phyloP scores from a whole-genome alignment of 2,888 invertebrate genomes.

The Limnephilus auricula region DNA sequence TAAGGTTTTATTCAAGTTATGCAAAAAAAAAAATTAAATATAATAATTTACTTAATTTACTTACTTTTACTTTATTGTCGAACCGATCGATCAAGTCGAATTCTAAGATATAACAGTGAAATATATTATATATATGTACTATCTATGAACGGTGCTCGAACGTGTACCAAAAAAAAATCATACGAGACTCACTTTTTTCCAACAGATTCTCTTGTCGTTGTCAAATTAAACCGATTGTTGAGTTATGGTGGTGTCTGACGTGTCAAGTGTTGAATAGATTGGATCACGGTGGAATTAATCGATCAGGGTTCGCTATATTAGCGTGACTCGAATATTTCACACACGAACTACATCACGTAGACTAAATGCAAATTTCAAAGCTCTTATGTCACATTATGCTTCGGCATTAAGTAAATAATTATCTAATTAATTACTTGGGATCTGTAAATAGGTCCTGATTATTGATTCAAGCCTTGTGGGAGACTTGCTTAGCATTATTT shows the following conservation, averaged over 20 bases:
- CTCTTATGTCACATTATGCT: neutral
- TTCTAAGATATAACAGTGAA: neutral
- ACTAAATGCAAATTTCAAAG: neutral
- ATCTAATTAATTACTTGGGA: conserved; percentile 6
- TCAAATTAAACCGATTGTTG: neutral
- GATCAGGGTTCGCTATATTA: neutral
- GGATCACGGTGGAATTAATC: neutral
- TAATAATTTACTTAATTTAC: neutral
- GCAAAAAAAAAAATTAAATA: too few relatives aligned
- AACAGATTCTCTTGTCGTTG: neutral
- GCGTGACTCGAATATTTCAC: neutral
- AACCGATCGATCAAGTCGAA: neutral
- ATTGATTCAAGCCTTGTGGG: neutral
- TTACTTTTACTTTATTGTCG: too few relatives aligned
- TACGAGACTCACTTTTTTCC: neutral
- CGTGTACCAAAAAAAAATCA: neutral
- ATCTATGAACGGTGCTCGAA: neutral
- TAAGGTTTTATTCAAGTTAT: too few relatives aligned
- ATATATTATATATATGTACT: neutral
- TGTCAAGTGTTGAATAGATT: conserved; percentile 4
- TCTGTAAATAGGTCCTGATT: conserved; percentile 1
- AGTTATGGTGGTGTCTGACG: neutral
- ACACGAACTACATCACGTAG: neutral
- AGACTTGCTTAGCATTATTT: neutral
- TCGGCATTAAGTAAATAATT: neutral